Percentiles rank a stretch among this genome's conserved stretches.
Conservation (phyloP, 2,113 vertebrate species). For the Eretmochelys imbricata region DNA sequence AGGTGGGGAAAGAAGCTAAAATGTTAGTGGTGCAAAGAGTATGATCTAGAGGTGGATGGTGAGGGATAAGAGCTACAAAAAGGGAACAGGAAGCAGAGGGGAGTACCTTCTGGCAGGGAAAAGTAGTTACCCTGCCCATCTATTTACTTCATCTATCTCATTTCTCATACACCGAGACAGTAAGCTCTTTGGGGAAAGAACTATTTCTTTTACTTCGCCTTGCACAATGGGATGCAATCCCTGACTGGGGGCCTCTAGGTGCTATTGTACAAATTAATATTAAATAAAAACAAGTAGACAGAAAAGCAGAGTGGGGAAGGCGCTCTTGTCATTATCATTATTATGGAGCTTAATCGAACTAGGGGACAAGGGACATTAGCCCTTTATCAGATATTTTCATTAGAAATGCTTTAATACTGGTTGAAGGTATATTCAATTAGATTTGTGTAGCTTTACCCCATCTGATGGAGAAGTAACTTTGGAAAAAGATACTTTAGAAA, state of each 20-base stretch:
- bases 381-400: background rate
- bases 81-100: background rate
- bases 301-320: background rate
- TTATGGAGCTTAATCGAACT: background rate
- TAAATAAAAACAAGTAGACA: background rate
- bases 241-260: background rate
- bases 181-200: background rate
- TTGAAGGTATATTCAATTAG: background rate
- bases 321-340: background rate
- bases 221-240: background rate
- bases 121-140: rapidly evolving
- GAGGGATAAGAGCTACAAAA: background rate
- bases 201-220: constrained; percentile 5
- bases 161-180: background rate
- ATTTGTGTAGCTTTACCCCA: background rate
- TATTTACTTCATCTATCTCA: background rate
- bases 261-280: background rate
- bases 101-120: rapidly evolving
- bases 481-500: background rate
- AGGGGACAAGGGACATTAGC: background rate
- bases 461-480: background rate
- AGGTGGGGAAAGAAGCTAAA: background rate
- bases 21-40: background rate
- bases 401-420: background rate
- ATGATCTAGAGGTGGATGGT: background rate